Percentiles rank a stretch among this genome's conserved stretches.
Conservation (phyloP, 2,888 invertebrate genomes). For the Nudaria mundana region DNA sequence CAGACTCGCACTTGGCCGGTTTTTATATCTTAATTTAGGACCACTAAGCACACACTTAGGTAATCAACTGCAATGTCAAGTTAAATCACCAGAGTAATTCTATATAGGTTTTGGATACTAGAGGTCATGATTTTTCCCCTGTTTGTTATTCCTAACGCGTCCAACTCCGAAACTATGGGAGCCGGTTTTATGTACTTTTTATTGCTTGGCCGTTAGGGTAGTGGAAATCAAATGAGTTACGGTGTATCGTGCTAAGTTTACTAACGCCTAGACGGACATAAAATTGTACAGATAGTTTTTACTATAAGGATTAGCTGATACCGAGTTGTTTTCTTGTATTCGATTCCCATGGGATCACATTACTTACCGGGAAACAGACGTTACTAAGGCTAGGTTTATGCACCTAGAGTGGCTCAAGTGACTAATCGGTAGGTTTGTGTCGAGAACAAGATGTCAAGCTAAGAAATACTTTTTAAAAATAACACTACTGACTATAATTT, state of each 20-base stretch:
- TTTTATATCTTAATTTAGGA: too few species aligned
- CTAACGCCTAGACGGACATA: neutral
- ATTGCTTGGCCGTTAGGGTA: slow-evolving; percentile 12
- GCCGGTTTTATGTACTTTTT: slow-evolving; percentile 13
- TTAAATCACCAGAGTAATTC: neutral
- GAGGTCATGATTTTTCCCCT: neutral
- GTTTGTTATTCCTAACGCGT: slow-evolving; percentile 16
- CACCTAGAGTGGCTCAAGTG: too few species aligned
- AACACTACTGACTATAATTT: too few species aligned
- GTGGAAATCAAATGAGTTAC: slow-evolving; percentile 16
- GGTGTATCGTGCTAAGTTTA: slow-evolving; percentile 10
- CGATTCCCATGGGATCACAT: neutral
- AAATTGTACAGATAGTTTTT: too few species aligned
- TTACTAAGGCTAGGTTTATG: too few species aligned
- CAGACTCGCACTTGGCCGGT: too few species aligned
- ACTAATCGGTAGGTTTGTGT: too few species aligned
- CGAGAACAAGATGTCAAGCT: too few species aligned
- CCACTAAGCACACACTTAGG: neutral
- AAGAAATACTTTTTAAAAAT: too few species aligned
- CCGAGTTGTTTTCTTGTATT: too few species aligned
- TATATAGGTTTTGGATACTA: neutral
- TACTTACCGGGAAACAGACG: too few species aligned
- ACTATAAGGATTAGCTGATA: too few species aligned
- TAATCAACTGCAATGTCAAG: neutral
- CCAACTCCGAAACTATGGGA: slow-evolving; percentile 6